Evolutionary conservation across 2,113 vertebrate species (phyloP).

Genomic region (Trogon melanurus): DNA sequence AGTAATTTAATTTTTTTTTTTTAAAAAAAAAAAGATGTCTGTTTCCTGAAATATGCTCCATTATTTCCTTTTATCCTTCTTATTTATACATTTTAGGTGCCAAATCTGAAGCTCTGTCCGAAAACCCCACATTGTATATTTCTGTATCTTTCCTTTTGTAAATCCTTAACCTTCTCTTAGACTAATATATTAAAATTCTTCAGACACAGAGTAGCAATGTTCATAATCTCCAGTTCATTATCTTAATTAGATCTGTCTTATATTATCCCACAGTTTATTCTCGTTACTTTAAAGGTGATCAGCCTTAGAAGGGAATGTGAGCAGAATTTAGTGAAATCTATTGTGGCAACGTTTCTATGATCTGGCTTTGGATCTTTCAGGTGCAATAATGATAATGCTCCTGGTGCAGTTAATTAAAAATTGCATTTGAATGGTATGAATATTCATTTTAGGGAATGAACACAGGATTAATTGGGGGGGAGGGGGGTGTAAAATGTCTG

Average conservation of each 20-base stretch:
- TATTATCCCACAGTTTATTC: conserved; percentile 81
- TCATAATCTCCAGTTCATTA: conserved; percentile 81
- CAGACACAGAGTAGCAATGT: conserved; percentile 76
- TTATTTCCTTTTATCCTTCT: not conserved
- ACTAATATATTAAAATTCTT: conserved; percentile 76
- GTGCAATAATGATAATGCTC: conserved; percentile 75
- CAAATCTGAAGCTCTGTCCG: not conserved
- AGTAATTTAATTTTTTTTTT: conserved; percentile 6
- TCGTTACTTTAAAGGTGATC: conserved; percentile 82
- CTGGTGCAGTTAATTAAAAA: conserved; percentile 82
- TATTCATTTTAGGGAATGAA: conserved; percentile 73
- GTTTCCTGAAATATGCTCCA: conserved; percentile 21
- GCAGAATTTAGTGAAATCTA: conserved; percentile 74
- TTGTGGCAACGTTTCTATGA: conserved; percentile 73
- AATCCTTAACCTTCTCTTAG: conserved; percentile 68
- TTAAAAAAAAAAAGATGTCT: not conserved
- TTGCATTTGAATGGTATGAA: conserved; percentile 73
- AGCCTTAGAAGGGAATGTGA: conserved; percentile 72
- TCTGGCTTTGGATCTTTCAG: conserved; percentile 79
- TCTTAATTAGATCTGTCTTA: conserved; percentile 86
- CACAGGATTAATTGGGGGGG: conserved; percentile 63
- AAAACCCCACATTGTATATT: conserved; percentile 46
- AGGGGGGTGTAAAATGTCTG: conserved; percentile 61
- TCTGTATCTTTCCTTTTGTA: conserved; percentile 72
- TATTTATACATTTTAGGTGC: conserved; percentile 18